Conservation (phyloP, 2,888 invertebrate species). For the Nomada ferruginata region DNA sequence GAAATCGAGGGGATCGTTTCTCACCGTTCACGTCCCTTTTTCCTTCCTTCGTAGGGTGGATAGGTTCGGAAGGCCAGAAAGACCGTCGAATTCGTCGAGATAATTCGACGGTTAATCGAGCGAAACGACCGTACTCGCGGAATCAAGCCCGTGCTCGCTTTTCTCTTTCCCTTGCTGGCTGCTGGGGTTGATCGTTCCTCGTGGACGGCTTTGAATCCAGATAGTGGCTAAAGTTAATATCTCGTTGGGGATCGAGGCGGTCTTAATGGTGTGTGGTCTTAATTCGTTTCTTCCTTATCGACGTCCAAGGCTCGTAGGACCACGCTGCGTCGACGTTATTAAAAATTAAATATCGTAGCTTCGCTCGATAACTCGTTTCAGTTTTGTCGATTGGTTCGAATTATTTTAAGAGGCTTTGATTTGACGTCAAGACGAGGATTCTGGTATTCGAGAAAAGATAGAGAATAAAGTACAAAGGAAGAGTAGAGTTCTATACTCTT, state of each 20-base stretch:
- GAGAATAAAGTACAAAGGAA: neutral
- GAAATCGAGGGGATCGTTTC: slow-evolving; percentile 65
- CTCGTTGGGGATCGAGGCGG: slow-evolving; percentile 26
- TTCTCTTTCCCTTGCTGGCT: slow-evolving; percentile 1
- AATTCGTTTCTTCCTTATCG: slow-evolving; percentile 49
- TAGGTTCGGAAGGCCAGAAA: slow-evolving; percentile 36
- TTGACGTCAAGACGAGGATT: neutral
- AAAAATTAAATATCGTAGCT: slow-evolving; percentile 34
- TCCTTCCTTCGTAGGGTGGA: slow-evolving; percentile 7
- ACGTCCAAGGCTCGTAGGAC: neutral
- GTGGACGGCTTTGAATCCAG: slow-evolving; percentile 18
- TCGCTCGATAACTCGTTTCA: neutral
- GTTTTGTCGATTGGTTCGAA: neutral
- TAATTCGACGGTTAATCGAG: slow-evolving; percentile 75
- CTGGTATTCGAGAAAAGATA: neutral
- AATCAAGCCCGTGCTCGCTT: slow-evolving; percentile 35
- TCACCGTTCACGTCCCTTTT: slow-evolving; percentile 43
- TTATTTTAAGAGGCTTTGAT: too few species aligned
- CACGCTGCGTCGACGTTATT: neutral
- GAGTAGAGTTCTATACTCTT: neutral
- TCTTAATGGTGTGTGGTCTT: slow-evolving; percentile 50
- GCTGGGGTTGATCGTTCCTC: neutral
- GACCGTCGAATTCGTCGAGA: slow-evolving; percentile 70
- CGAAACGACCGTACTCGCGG: slow-evolving; percentile 61
- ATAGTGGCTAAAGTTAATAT: slow-evolving; percentile 41